Evolutionary conservation across 2,797 vertebrate genomes (phyloP), one percentile per base, ranked within the genome.

Genomic region (Mallotus villosus): DNA sequence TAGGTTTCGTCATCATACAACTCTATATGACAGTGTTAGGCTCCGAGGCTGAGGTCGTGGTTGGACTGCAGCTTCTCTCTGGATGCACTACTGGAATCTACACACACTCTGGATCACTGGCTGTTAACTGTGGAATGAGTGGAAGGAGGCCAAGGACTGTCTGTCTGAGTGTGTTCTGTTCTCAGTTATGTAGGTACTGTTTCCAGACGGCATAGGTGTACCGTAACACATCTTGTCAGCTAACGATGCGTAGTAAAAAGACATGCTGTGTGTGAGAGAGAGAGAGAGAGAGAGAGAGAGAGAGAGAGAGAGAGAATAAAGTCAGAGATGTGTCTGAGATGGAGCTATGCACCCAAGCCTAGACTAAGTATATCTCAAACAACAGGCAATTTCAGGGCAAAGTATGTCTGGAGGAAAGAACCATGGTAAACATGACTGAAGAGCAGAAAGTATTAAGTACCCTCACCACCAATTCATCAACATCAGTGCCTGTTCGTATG

Each of bases 1-100:
- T 73, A 78, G 70, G 61, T 83, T 84, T 69, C 71, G 72, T 85
- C 75, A 75, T 79, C 4, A 57, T 87, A 85, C 86, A 88, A 80
- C 49, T 32, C 57, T 77, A 79, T 78, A 70, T 66, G 41, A 77
- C 70, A 59, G 57, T 71, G 75, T 87, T 86, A 80, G 41, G 9
- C 2, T 46, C 41, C 2, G 41, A 14, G 41, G 41, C 41, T 41
- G 37, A 41, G 37, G 37, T 41, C 41, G 14, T 12, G 41, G 41
- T 14, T 46, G 11, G 2, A 46, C 9, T 12, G 9, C 9, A 2
- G 9, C 32, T 34, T 34, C 32, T 34, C 32, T 34, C 32, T 34
- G 32, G 32, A 34, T 34, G 32, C 4, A 34, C 32, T 5, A 34
- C 32, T 41, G 37, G 2, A 41, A 2, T 11, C 1, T 12, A 11